Base-by-base conservation (phyloP, 2,888 invertebrate genomes). In the Calliphora vomitoria region DNA sequence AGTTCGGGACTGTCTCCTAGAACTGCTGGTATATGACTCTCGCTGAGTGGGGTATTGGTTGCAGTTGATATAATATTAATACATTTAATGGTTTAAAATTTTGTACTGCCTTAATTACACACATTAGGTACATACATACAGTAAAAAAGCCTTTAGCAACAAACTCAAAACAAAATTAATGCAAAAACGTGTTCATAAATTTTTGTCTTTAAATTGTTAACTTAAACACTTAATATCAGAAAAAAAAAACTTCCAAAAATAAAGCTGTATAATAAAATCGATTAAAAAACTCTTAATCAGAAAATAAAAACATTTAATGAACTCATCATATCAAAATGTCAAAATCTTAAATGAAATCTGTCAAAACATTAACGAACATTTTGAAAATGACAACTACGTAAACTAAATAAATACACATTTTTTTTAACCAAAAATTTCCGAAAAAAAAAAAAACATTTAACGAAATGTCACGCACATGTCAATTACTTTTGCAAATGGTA, bases 241-340 rank as follows among this genome's bases (percentile, higher is more conserved):
- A 78, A 15, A 58, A 10, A 58, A 50, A 72, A 62, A 18, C 11
- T 15, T 20, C 11, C 44, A 44, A 44, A 44, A 44, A 44, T 10
- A 44, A 44, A 44, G 13, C 44, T 4, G 1, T 58, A 75, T 11
- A 81, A 53, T 20, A 35, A 72, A 66, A 60, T 64, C 55, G 55
- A 53, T 50, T 38, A 74, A 66, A 82, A 25, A 66, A 66, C 60
- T 15, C 41, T 55, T 35, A 47, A 35, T 10, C 35, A 82, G 20
- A 20, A 47, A 53, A 47, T 47, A 82, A 20, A 47, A 80, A 47
- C 44, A 81, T 90, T 90, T 92, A 92, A 92, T 92, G 90, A 92
- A 92, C 91, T 92, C 92, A 91, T 92, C 92, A 91, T 91, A 90
- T 89, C 91, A 91, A 91, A 92, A 91, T 90, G 71, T 74, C 91